Percentiles rank a stretch among this genome's conserved stretches.
phyloP scores from a whole-genome alignment of 2,113 vertebrate species.

The Microtus ochrogaster region DNA sequence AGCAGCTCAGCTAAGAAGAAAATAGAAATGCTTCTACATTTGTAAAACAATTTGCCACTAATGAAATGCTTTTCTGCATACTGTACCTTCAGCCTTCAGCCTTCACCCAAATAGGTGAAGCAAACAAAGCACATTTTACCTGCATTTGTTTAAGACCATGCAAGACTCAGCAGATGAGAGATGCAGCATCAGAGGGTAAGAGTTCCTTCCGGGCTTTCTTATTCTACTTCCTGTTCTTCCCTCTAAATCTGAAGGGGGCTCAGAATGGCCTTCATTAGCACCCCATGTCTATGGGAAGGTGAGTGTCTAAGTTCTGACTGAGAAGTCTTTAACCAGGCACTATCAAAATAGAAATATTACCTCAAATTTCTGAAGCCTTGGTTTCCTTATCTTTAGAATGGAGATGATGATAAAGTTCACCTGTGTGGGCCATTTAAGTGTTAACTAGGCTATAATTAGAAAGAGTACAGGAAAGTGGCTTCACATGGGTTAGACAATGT shows the following conservation, averaged over 20 bases:
- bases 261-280: neutral
- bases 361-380: neutral
- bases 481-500: neutral
- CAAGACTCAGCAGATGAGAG: neutral
- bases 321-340: neutral
- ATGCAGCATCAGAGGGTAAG: neutral
- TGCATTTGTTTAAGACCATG: constrained; percentile 13
- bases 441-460: constrained; percentile 49
- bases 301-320: neutral
- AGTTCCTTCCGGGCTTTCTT: neutral
- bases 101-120: constrained; percentile 43
- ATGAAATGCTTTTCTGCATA: neutral
- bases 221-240: neutral
- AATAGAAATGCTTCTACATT: neutral
- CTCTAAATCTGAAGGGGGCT: neutral
- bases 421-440: neutral
- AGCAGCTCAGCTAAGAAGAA: neutral
- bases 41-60: constrained; percentile 37
- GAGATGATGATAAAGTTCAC: neutral
- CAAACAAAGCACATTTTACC: neutral
- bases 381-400: neutral
- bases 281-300: neutral
- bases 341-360: neutral
- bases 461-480: neutral
- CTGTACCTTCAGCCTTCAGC: neutral